Base-by-base conservation (phyloP, 35 echinoderm and acorn worm species). In the Acanthaster planci region DNA sequence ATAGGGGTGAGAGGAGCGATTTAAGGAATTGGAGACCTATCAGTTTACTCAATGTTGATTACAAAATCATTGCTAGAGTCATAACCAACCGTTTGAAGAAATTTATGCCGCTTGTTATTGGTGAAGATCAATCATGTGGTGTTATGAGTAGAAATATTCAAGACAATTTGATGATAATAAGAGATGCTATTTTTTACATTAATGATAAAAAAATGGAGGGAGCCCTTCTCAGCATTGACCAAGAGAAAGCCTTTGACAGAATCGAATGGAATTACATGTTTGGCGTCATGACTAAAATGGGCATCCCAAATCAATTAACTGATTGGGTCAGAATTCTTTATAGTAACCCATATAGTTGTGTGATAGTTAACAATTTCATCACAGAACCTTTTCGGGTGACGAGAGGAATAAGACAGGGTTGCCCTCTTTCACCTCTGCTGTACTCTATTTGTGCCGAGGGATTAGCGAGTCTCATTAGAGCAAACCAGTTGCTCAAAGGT, bases 21-120 rank as follows among this genome's bases (percentile, higher is more conserved):
- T 27, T 76, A 19, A 76, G 34, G 35, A 92, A 92, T 55, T 81
- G 90, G 84, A 76, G 84, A 38, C 90, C 90, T 31, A 92, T 92
- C 26, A 78, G 60, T 31, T 30, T 90, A 14, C 44, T 90, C 8
- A 91, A 91, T 79, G 72, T 85, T 17, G 83, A 91, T 72, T 86
- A 91, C 40, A 91, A 91, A 60, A 91, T 91, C 60, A 38, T 91
- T 17, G 4, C 88, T 2, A 86, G 86, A 21, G 15, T 38, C 0
- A 40, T 86, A 59, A 37, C 31, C 37, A 80, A 81, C 23, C 36
- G 90, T 14, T 31, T 83, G 4, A 58, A 54, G 15, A 82, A 55
- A 36, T 58, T 86, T 55, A 81, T 86, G 77, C 77, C 77, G 16
- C 12, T 19, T 55, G 37, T 86, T 77, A 83, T 87, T 34, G 26